Evolutionary conservation across 2,113 vertebrate species (phyloP).

Genomic region (Theropithecus gelada): DNA sequence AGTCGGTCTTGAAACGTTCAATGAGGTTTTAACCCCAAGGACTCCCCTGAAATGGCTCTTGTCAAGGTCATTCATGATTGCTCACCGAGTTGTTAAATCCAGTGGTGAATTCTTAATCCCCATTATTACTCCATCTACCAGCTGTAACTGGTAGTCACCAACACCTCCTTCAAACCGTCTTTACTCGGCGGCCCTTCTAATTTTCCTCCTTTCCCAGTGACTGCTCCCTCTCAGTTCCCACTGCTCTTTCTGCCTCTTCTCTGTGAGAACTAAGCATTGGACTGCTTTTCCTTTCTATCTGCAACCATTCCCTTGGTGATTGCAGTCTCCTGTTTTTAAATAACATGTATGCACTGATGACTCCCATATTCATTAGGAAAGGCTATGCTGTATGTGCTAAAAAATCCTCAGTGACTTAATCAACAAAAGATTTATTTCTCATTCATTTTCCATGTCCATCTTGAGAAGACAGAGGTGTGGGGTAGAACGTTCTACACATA

Average conservation of each 20-base stretch:
- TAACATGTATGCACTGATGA: not conserved
- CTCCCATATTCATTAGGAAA: not conserved
- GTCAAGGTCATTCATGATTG: not conserved
- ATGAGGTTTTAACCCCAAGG: not conserved
- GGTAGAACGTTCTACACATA: not conserved
- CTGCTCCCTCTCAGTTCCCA: not conserved
- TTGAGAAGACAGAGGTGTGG: not conserved
- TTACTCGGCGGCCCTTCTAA: not conserved
- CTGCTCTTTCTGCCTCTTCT: not conserved
- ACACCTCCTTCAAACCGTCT: not conserved
- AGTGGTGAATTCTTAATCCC: not conserved
- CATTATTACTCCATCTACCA: not conserved
- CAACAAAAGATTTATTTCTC: not conserved
- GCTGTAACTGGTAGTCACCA: not conserved
- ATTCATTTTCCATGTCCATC: not conserved
- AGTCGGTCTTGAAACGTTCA: not conserved
- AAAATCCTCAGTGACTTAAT: not conserved
- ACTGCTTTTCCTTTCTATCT: not conserved
- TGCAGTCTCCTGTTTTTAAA: not conserved
- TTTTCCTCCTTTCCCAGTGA: not conserved
- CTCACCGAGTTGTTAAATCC: not conserved
- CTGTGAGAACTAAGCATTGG: not conserved
- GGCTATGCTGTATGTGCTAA: not conserved
- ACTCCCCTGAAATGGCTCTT: not conserved
- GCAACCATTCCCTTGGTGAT: not conserved